Evolutionary conservation across 2,888 invertebrate genomes (phyloP), one percentile per base, ranked within the genome.

Genomic region (Calameuta idolon): DNA sequence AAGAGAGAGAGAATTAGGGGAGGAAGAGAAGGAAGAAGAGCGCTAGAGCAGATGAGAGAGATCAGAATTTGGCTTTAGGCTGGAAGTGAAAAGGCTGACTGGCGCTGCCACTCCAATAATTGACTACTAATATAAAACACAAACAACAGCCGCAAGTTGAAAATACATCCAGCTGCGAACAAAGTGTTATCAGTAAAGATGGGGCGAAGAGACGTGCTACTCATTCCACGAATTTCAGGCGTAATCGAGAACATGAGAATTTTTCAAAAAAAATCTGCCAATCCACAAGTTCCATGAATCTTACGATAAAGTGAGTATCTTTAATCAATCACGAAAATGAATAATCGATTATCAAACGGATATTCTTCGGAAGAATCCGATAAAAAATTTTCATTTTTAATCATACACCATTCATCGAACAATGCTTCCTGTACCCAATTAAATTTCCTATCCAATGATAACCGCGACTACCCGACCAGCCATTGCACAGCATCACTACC

Each of bases 41-140:
- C 69, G 37, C 37, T 55, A 31, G 75, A 76, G 73, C 40, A 74
- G 79, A 75, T 55, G 75, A 79, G 74, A 40, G 15, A 55, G n/a
- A 74, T 31, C 40, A 15, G 73, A 30, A 12, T 71, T 34, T 75
- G 75, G 78, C 78, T 78, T 71, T 73, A 78, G 78, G 78, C 78
- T 78, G 73, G 73, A 78, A 73, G 78, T 76, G 73, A 73, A 73
- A 76, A 76, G 75, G 40, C 75, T 76, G 76, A 78, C 75, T 73
- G 69, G 74, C 11, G 73, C 76, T 75, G 78, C 78, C 78, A 75
- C 78, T 78, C 75, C 76, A 76, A 78, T 76, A 78, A 78, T 78
- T 78, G 78, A 76, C 78, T 76, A 73, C 78, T 75, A 68, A 76
- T 78, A 78, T 75, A 76, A 78, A 78, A 78, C 75, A 73, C 78